phyloP scores from a whole-genome alignment of 1,140 invertebrate genomes.

The Alviniconcha marisindica region DNA sequence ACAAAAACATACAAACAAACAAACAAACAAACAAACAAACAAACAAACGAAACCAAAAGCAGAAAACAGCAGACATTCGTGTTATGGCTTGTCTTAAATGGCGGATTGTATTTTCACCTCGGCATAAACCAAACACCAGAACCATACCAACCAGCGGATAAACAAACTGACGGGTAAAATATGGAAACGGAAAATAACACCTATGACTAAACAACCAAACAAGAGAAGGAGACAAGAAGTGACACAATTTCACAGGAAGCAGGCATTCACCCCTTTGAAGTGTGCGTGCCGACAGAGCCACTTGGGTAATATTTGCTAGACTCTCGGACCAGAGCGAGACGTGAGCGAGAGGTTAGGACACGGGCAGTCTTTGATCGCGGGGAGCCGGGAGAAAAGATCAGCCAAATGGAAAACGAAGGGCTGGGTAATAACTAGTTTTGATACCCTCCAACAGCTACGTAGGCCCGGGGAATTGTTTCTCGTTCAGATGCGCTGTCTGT shows the following conservation, averaged over 20 bases:
- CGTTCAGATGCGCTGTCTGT: background rate
- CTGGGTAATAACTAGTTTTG: background rate
- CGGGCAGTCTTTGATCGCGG: background rate
- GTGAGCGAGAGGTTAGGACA: background rate
- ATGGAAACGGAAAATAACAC: background rate
- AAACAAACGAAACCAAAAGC: background rate
- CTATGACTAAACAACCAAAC: too few relatives aligned
- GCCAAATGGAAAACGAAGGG: slow-evolving; percentile 8
- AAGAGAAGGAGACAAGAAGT: background rate
- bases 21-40: background rate
- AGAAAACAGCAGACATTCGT: too few relatives aligned
- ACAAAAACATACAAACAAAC: too few relatives aligned
- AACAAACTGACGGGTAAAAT: background rate
- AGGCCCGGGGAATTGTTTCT: background rate
- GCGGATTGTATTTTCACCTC: too few relatives aligned
- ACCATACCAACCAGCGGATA: background rate
- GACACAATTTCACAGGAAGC: background rate
- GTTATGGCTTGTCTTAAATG: too few relatives aligned
- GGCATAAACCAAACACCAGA: too few relatives aligned
- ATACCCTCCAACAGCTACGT: background rate
- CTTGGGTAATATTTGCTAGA: background rate
- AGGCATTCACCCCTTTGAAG: background rate
- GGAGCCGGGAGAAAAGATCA: background rate
- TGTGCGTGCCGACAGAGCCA: background rate
- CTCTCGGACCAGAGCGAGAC: background rate